phyloP scores from a whole-genome alignment of 2,888 invertebrate genomes.

The Campopleginae sp. region DNA sequence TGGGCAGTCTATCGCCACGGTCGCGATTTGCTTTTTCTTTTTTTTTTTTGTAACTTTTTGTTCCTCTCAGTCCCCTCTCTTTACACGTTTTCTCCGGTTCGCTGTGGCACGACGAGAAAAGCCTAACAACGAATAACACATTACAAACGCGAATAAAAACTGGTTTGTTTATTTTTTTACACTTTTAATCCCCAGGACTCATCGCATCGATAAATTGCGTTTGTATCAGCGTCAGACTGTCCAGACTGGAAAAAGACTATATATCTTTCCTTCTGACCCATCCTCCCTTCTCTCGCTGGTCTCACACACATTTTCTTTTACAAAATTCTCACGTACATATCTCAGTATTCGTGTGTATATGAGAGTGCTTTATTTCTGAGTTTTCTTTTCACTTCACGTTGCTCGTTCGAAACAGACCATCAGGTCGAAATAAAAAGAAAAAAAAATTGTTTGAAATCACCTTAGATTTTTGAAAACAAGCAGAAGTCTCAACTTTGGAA shows the following conservation, averaged over 20 bases:
- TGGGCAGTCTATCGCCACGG: conserved; percentile 59
- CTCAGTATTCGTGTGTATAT: conserved; percentile 28
- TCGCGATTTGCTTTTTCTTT: conserved; percentile 43
- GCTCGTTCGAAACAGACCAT: neutral
- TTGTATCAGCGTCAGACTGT: conserved; percentile 63
- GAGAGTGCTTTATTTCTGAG: neutral
- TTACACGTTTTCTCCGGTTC: conserved; percentile 32
- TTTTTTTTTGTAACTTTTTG: conserved; percentile 37
- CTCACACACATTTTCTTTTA: conserved; percentile 56
- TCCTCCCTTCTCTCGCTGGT: conserved; percentile 12
- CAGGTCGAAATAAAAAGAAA: neutral
- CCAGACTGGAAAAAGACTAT: conserved; percentile 63
- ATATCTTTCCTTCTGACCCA: conserved; percentile 27
- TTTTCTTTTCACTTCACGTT: neutral
- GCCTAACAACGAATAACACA: conserved; percentile 58
- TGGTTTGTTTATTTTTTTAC: conserved; percentile 68
- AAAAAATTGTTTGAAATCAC: neutral
- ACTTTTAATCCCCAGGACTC: conserved; percentile 34
- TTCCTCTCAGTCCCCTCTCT: conserved; percentile 24
- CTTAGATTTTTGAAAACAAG: neutral
- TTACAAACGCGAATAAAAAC: conserved; percentile 59
- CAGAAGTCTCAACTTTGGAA: neutral
- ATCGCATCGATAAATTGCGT: conserved; percentile 52
- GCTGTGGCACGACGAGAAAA: conserved; percentile 54
- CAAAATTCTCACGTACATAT: conserved; percentile 56